These are phyloP conservation scores for Orientallactaga sibirica DNA, from an alignment of 2,797 vertebrate genomes.

Conservation along the genomic window DNA sequence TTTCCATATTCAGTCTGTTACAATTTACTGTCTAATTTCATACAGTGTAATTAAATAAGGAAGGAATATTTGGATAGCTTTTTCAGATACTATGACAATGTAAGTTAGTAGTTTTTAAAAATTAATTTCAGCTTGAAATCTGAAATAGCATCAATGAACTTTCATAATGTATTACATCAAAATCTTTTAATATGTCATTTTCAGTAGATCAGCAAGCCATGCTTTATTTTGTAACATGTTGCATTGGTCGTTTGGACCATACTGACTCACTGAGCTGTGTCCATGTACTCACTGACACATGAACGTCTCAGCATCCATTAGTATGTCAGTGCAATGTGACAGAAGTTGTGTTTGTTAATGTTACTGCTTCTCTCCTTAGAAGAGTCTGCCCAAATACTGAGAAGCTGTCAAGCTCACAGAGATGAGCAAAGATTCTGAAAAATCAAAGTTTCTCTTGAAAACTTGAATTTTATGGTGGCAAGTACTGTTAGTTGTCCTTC, in stretches of 20 bases:
- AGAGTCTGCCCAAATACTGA: conserved; percentile 3
- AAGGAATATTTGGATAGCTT: neutral
- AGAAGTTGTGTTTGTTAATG: conserved; percentile 49
- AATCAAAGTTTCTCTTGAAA: conserved; percentile 37
- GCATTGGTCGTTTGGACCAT: conserved; percentile 35
- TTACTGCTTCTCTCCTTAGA: neutral
- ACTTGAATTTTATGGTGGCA: conserved; percentile 17
- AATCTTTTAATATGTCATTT: conserved; percentile 26
- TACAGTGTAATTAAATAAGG: neutral
- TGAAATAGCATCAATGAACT: conserved; percentile 22
- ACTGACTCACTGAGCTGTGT: neutral
- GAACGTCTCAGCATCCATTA: conserved; percentile 37
- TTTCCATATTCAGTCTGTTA: neutral
- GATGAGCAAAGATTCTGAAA: conserved; percentile 11
- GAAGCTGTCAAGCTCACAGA: neutral
- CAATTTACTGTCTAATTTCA: neutral
- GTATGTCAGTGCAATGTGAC: neutral
- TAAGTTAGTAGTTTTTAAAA: conserved; percentile 44
- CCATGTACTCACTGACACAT: neutral
- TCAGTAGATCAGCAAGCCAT: conserved; percentile 27
- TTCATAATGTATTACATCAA: conserved; percentile 32
- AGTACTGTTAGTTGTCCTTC: neutral
- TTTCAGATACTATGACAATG: neutral
- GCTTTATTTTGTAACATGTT: conserved; percentile 38
- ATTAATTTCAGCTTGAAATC: conserved; percentile 40